Conservation (phyloP, 1,140 invertebrate genomes). For the Cepaea nemoralis region DNA sequence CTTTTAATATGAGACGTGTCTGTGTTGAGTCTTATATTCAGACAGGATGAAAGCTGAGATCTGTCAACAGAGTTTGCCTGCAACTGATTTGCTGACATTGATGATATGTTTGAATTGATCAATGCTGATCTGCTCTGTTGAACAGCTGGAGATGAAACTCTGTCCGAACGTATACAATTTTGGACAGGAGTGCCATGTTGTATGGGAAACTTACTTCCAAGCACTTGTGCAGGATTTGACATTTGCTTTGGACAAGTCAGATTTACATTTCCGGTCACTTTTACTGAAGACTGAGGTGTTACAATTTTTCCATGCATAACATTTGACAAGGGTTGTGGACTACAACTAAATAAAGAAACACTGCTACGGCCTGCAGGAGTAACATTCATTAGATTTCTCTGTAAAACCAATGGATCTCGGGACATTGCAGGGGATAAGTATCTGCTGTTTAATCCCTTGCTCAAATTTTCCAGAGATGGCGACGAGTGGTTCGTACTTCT, state of each 20-base stretch:
- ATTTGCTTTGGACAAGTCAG: not conserved
- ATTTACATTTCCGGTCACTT: not conserved
- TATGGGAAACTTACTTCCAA: not conserved
- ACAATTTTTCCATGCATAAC: not conserved
- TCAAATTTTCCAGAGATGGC: not conserved
- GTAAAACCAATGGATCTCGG: not conserved
- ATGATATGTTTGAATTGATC: no score
- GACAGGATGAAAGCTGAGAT: no score
- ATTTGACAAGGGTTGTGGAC: not conserved
- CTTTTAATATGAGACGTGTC: not conserved
- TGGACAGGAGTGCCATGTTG: no score
- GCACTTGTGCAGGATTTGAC: not conserved
- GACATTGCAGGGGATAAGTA: not conserved
- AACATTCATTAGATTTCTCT: not conserved
- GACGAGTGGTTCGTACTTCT: not conserved
- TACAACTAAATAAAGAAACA: no score
- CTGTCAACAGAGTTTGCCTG: no score
- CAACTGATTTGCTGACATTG: no score
- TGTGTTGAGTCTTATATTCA: no score
- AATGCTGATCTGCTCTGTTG: no score
- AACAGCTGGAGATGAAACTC: no score
- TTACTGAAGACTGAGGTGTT: not conserved
- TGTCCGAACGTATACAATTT: no score
- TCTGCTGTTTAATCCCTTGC: not conserved
- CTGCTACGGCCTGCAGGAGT: not conserved